phyloP scores from a whole-genome alignment of 1,140 invertebrate genomes.

The Himalopsyche phryganea region DNA sequence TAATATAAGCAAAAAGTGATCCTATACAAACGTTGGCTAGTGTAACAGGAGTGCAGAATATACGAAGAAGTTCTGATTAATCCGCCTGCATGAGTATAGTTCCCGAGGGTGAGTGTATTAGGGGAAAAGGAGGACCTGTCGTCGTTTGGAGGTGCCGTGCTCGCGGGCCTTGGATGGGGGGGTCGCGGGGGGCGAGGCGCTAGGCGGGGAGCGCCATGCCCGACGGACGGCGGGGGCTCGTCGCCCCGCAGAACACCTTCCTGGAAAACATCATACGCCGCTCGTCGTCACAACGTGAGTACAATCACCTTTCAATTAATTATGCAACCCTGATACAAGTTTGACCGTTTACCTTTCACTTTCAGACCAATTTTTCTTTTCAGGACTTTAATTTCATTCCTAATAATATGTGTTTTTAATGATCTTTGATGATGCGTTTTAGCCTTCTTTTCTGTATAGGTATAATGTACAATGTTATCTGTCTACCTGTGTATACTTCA shows the following conservation, averaged over 20 bases:
- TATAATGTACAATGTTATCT: too few species aligned
- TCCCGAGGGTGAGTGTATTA: neutral
- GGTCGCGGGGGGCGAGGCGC: conserved; percentile 17
- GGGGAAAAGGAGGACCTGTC: neutral
- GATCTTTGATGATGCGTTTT: too few species aligned
- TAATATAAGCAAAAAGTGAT: too few species aligned
- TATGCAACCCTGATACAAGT: neutral
- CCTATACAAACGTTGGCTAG: too few species aligned
- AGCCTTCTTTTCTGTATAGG: too few species aligned
- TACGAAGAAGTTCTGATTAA: conserved; percentile 1
- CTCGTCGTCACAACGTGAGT: conserved; percentile 97
- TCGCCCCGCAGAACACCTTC: conserved; percentile 99
- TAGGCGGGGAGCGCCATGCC: conserved; percentile 68
- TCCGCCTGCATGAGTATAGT: conserved; percentile 14
- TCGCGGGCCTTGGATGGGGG: neutral
- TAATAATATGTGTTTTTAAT: too few species aligned
- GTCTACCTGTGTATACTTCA: too few species aligned
- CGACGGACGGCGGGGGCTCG: conserved; percentile 92
- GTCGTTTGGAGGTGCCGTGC: neutral
- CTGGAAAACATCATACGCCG: conserved; percentile 97
- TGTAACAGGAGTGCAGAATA: conserved; percentile 3
- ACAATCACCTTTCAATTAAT: conserved; percentile 7
- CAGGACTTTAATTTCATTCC: neutral
- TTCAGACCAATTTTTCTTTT: neutral
- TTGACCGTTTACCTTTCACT: neutral